Conservation (phyloP, 1,140 invertebrate genomes). For the Drosophila murphyi region DNA sequence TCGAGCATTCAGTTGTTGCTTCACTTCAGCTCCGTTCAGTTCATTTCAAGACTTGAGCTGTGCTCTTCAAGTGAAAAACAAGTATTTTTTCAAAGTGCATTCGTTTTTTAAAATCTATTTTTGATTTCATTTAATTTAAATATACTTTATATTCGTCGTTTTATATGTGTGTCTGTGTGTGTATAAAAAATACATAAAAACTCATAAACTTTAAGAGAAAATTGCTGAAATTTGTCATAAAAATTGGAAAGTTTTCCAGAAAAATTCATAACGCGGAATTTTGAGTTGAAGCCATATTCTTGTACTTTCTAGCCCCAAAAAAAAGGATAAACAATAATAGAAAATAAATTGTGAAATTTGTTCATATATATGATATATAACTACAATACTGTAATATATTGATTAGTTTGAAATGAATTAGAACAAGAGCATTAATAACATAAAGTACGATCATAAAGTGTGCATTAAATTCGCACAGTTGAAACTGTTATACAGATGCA, state of each 20-base stretch:
- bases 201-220: neutral
- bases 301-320: too few species aligned
- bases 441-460: neutral
- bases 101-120: slow-evolving; percentile 12
- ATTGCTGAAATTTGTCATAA: neutral
- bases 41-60: slow-evolving; percentile 44
- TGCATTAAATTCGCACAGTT: slow-evolving; percentile 5
- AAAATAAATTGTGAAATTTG: too few species aligned
- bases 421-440: neutral
- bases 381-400: neutral
- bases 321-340: too few species aligned
- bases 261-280: neutral
- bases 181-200: neutral
- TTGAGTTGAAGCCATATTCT: neutral
- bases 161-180: neutral
- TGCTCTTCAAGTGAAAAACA: slow-evolving; percentile 4
- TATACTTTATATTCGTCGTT: neutral
- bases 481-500: slow-evolving; percentile 51
- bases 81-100: slow-evolving; percentile 28
- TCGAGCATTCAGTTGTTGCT: slow-evolving; percentile 73
- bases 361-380: too few species aligned
- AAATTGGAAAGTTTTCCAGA: neutral
- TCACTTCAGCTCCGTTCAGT: slow-evolving; percentile 71
- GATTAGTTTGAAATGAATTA: neutral
- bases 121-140: slow-evolving; percentile 1